Evolutionary conservation across 2,888 invertebrate genomes (phyloP), one percentile per base, ranked within the genome.

Genomic region (Rhimphoctona megacephalus): DNA sequence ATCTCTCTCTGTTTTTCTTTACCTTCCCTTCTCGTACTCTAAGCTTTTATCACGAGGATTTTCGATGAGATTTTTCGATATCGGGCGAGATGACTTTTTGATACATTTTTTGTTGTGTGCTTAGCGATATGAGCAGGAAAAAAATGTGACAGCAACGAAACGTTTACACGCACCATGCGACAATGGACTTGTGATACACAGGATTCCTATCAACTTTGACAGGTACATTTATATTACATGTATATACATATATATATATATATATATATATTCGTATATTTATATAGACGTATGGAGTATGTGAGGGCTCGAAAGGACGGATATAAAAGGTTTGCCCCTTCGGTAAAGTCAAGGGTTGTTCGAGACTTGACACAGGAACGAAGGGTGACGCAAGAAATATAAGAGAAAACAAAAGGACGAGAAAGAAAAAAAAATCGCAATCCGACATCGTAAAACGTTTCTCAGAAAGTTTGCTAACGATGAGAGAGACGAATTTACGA

Each of bases 401-500:
- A 22, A 43, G 69, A 81, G 52, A 57, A 64, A 22, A 46, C 66
- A 73, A 72, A 72, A 76, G 25, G 52, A 84, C 46, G 25, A 8
- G 57, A 49, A 46, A n/a, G 64, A 77, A 22, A 54, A 43, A 81
- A 73, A 78, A 72, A 52, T 83, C 64, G 79, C 82, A 83, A 83
- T 80, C 76, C 83, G 83, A 83, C 81, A 80, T 86, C 80, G 86
- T 86, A 86, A 86, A 86, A 86, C 80, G 83, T 86, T 86, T 81
- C 82, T 67, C 69, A 69, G 66, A 69, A 85, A 85, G 73, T 83
- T 86, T 73, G 61, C 66, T 85, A 73, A 86, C 83, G 83, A 83
- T 72, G 70, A 80, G 83, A 86, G 76, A 83, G 83, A 77, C 66
- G 80, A 86, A 83, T 86, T 83, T 86, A 86, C 83, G 83, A 83